Evolutionary conservation across 2,113 vertebrate species (phyloP).

Genomic region (Phrynosoma blainvillii): DNA sequence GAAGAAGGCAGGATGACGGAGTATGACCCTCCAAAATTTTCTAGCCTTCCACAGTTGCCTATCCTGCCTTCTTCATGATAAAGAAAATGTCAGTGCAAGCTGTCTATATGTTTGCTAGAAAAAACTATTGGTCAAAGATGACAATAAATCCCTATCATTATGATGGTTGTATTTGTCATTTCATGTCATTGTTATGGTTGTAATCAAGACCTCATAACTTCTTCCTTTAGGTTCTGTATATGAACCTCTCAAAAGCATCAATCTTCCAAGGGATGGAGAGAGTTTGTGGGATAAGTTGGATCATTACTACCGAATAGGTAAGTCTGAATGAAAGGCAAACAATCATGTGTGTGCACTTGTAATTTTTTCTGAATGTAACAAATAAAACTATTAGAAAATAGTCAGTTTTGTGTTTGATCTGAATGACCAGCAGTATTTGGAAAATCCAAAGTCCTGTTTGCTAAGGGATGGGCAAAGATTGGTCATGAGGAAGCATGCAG

Average conservation of each 20-base stretch:
- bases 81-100: neutral
- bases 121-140: neutral
- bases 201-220: slow-evolving; percentile 6
- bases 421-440: too few species aligned
- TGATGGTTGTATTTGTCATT: slow-evolving; percentile 7
- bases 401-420: neutral
- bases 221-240: slow-evolving; percentile 90
- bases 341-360: neutral
- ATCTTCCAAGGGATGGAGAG: slow-evolving; percentile 82
- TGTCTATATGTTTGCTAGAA: neutral
- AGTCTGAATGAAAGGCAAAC: slow-evolving; percentile 54
- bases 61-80: too few species aligned
- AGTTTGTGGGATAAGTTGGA: slow-evolving; percentile 94
- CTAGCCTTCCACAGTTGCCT: too few species aligned
- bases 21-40: too few species aligned
- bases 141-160: neutral
- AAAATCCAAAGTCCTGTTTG: too few species aligned
- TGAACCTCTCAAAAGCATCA: slow-evolving; percentile 91
- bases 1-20: too few species aligned
- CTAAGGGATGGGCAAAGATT: too few species aligned
- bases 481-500: too few species aligned
- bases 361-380: neutral
- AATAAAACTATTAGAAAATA: neutral
- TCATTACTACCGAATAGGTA: slow-evolving; percentile 91
- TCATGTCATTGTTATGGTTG: slow-evolving; percentile 10